phyloP scores from a whole-genome alignment of 1,140 invertebrate genomes.

The Brachionus asplanchnoidis region DNA sequence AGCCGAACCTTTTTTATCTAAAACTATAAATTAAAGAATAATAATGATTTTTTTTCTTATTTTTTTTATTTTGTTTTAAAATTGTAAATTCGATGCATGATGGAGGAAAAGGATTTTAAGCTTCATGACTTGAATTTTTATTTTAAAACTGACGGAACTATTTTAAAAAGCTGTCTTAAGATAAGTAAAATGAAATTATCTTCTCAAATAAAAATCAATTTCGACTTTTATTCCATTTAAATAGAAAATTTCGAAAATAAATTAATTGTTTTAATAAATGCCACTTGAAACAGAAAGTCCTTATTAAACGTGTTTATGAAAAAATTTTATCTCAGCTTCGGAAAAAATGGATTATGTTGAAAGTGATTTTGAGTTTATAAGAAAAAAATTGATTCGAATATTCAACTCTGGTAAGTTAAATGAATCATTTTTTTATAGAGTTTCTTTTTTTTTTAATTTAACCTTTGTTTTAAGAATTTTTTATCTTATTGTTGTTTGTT shows the following conservation, averaged over 20 bases:
- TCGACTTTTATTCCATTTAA: not conserved
- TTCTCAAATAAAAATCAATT: not conserved
- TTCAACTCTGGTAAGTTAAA: not conserved
- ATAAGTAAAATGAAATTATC: not conserved
- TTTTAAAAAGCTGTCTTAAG: not conserved
- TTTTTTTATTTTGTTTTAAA: not conserved
- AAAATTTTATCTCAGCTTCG: not conserved
- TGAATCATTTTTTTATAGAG: not conserved
- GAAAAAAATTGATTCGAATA: slow-evolving; percentile 13
- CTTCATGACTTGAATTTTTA: not conserved
- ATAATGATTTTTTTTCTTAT: not conserved
- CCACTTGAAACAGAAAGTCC: not conserved
- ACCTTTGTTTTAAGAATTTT: not conserved
- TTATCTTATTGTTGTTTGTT: not conserved
- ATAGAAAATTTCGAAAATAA: not conserved
- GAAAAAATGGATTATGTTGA: slow-evolving; percentile 37
- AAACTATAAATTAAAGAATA: not conserved
- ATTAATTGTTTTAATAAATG: not conserved
- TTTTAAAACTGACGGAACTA: not conserved
- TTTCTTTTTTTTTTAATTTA: not conserved
- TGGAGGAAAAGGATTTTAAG: not conserved
- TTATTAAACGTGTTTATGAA: not conserved
- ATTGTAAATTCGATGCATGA: not conserved
- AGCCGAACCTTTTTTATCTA: too few relatives aligned
- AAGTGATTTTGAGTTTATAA: slow-evolving; percentile 16